Conservation (phyloP, 2,113 vertebrate genomes). For the Lepus timidus region DNA sequence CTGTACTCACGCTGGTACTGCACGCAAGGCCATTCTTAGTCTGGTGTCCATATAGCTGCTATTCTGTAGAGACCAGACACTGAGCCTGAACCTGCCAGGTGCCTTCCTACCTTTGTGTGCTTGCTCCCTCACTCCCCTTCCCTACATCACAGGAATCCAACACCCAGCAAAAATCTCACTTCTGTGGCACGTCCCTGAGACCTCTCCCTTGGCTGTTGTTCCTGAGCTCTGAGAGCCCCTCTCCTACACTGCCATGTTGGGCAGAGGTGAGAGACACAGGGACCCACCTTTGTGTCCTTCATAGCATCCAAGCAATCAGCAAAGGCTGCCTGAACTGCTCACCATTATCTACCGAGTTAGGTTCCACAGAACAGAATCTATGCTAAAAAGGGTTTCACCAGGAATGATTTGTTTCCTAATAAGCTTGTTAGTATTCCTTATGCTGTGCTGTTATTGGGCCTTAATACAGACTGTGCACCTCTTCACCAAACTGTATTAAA, state of each 20-base stretch:
- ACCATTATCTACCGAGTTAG: background rate
- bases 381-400: background rate
- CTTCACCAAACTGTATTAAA: background rate
- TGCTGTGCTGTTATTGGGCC: background rate
- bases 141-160: background rate
- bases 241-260: background rate
- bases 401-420: background rate
- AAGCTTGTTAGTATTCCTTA: background rate
- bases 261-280: background rate
- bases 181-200: background rate
- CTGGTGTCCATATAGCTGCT: background rate
- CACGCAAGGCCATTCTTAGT: no score
- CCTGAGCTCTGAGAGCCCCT: background rate
- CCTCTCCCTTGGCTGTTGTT: background rate
- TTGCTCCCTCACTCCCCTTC: background rate
- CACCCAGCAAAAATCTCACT: background rate
- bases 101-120: background rate
- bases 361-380: background rate
- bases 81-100: background rate
- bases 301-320: background rate
- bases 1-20: background rate
- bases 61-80: background rate
- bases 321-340: background rate
- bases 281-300: background rate
- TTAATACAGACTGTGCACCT: background rate